Percentiles rank a stretch among this genome's conserved stretches.
Conservation (phyloP, 2,113 vertebrate species). For the Ameiurus melas region DNA sequence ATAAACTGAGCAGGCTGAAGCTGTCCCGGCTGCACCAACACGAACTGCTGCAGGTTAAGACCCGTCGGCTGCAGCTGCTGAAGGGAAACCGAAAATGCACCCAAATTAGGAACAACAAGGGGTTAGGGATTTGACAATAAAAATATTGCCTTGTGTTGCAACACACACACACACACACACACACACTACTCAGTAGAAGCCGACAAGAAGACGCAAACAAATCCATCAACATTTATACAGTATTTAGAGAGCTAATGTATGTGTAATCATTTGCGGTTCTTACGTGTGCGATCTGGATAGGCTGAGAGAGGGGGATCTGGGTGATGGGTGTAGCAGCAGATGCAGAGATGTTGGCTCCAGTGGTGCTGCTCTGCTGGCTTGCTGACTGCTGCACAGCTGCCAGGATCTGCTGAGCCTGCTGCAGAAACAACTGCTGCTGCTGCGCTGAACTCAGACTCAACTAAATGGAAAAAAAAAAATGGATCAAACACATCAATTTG, state of each 20-base stretch:
- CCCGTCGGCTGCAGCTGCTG: constrained; percentile 90
- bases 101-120: neutral
- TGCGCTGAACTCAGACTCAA: constrained; percentile 84
- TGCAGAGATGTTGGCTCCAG: constrained; percentile 94
- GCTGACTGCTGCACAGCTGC: constrained; percentile 95
- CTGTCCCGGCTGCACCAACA: constrained; percentile 91
- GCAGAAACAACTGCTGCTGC: constrained; percentile 88
- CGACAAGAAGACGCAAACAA: too few relatives aligned
- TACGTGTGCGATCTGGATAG: constrained; percentile 94
- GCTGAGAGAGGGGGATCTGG: constrained; percentile 93
- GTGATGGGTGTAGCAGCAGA: constrained; percentile 95
- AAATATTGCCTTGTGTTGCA: too few relatives aligned
- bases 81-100: constrained; percentile 64
- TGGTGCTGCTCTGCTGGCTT: constrained; percentile 91
- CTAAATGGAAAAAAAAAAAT: neutral
- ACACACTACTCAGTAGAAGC: neutral
- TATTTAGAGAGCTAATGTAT: neutral
- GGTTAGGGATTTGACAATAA: too few relatives aligned
- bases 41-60: constrained; percentile 94
- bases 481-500: too few relatives aligned
- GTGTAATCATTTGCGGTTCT: constrained; percentile 32
- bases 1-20: constrained; percentile 94
- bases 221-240: neutral
- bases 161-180: neutral
- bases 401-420: constrained; percentile 97